phyloP scores from a whole-genome alignment of 2,113 vertebrate genomes.

The Sciurus niger region DNA sequence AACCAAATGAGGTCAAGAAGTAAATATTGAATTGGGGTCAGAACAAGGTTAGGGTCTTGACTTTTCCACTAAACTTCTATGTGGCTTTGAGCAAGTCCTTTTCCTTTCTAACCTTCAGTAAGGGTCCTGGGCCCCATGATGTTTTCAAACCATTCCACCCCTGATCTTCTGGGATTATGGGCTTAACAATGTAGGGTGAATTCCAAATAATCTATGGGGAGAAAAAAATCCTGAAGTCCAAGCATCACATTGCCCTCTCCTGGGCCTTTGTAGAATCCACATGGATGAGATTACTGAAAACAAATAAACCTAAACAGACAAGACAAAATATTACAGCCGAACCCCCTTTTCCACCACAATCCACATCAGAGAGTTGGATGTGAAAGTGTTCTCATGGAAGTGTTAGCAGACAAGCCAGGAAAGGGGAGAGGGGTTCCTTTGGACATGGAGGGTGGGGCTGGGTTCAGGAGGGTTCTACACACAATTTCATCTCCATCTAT shows the following conservation, averaged over 20 bases:
- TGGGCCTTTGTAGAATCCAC: slow-evolving; percentile 42
- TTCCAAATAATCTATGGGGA: background rate
- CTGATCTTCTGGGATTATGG: slow-evolving; percentile 17
- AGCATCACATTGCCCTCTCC: slow-evolving; percentile 69
- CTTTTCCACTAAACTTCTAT: background rate
- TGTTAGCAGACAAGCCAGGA: background rate
- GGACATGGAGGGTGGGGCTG: background rate
- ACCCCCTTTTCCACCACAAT: background rate
- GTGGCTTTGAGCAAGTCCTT: background rate
- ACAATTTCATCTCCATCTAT: background rate
- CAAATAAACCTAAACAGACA: no score
- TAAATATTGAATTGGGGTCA: background rate
- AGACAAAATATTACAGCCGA: background rate
- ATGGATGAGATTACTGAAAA: background rate
- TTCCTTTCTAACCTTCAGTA: background rate
- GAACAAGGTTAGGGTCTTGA: background rate
- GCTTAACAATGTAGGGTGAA: background rate
- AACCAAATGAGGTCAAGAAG: no score
- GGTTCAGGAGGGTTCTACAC: background rate
- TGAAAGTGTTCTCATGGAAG: background rate
- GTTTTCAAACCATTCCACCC: background rate
- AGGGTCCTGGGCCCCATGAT: background rate
- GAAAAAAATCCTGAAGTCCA: background rate
- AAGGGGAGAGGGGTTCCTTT: background rate
- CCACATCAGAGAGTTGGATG: background rate